These are phyloP conservation scores for Drosophila carrolli DNA, from an alignment of 1,140 invertebrate species.

Conservation along the genomic window DNA sequence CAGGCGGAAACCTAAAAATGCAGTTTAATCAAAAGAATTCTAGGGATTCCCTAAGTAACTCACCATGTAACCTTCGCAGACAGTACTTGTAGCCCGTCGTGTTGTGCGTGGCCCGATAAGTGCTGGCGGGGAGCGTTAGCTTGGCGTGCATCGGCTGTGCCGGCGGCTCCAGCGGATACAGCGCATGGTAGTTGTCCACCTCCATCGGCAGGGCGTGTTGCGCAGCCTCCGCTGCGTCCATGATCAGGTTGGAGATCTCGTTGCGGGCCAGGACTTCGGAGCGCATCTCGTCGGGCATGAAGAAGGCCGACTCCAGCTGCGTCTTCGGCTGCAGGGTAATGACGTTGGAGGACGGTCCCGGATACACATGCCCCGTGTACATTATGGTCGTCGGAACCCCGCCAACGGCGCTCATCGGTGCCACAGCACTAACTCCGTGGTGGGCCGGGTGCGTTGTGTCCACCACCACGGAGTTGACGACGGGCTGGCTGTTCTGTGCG, in stretches of 20 bases:
- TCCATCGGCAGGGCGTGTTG: conserved; percentile 91
- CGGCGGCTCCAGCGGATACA: conserved; percentile 93
- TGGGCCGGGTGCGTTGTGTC: conserved; percentile 69
- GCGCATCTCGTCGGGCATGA: conserved; percentile 91
- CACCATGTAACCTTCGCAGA: conserved; percentile 93
- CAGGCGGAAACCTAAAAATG: conserved; percentile 87
- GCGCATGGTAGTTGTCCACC: conserved; percentile 95
- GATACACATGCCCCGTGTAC: conserved; percentile 82
- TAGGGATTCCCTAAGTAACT: neutral
- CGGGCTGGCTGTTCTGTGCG: conserved; percentile 75
- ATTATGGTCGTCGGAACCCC: conserved; percentile 59
- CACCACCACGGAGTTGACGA: conserved; percentile 74
- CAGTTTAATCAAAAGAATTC: neutral
- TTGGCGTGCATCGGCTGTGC: conserved; percentile 89
- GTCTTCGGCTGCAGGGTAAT: conserved; percentile 85
- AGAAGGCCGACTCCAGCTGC: conserved; percentile 88
- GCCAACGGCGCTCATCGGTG: conserved; percentile 42
- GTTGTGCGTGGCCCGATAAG: conserved; percentile 95
- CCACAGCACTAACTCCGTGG: conserved; percentile 62
- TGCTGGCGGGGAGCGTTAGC: conserved; percentile 90
- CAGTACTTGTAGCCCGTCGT: conserved; percentile 95
- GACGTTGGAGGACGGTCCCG: conserved; percentile 84
- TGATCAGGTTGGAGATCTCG: conserved; percentile 87
- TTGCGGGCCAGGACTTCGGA: conserved; percentile 92
- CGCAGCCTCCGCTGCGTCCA: conserved; percentile 87